Evolutionary conservation across 2,797 vertebrate genomes (phyloP).

Genomic region (Protonibea diacanthus): DNA sequence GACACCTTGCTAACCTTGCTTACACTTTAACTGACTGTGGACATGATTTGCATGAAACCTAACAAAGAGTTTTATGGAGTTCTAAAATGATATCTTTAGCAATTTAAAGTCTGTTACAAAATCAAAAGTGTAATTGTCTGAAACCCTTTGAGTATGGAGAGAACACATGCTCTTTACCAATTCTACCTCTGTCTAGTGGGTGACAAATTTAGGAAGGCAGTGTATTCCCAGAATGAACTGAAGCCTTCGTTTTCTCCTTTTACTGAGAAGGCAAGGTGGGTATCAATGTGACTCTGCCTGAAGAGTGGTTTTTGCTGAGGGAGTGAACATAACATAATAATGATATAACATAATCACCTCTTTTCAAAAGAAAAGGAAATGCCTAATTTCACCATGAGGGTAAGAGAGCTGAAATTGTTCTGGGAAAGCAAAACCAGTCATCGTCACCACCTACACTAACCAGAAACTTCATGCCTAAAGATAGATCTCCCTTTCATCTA

Average conservation of each 20-base stretch:
- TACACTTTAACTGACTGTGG: background rate
- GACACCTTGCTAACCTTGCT: background rate
- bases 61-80: background rate
- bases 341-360: background rate
- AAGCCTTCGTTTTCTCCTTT: background rate
- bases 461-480: background rate
- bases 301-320: background rate
- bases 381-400: slow-evolving; percentile 1
- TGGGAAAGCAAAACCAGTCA: background rate
- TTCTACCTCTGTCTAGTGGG: background rate
- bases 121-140: background rate
- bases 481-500: background rate
- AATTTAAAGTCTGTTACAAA: background rate
- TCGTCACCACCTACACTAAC: background rate
- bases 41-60: background rate
- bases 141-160: background rate
- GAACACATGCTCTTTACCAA: background rate
- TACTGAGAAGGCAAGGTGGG: background rate
- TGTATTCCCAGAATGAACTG: background rate
- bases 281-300: background rate
- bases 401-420: background rate
- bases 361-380: background rate
- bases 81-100: background rate
- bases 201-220: slow-evolving; percentile 12
- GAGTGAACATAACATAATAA: slow-evolving; percentile 3